Percentiles rank a stretch among this genome's conserved stretches.
Evolutionary conservation across 1,140 invertebrate genomes (phyloP).

Genomic region (Drosophila tsacasi): DNA sequence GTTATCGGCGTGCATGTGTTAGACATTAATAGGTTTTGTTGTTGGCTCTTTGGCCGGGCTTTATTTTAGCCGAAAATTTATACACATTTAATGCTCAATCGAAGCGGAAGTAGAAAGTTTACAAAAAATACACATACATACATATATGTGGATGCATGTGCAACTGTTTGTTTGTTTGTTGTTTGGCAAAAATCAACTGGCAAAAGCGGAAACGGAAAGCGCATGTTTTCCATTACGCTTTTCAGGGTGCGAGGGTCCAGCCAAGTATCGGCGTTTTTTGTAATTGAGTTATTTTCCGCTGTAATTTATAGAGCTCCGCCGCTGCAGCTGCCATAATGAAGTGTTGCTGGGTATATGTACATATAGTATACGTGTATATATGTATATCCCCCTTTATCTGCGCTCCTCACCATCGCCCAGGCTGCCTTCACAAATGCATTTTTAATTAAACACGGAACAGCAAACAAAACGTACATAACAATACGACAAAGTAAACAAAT

Average conservation of each 20-base stretch:
- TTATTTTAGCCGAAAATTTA: constrained; percentile 75
- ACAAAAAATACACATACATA: constrained; percentile 8
- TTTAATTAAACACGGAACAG: constrained; percentile 57
- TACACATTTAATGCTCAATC: constrained; percentile 77
- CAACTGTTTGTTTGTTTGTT: constrained; percentile 29
- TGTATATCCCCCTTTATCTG: neutral
- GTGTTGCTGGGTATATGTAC: constrained; percentile 23
- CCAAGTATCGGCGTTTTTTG: constrained; percentile 33
- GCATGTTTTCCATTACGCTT: constrained; percentile 59
- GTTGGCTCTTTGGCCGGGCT: constrained; percentile 38
- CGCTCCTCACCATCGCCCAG: neutral
- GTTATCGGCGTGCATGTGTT: constrained; percentile 52
- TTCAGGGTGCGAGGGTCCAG: neutral
- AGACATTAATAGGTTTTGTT: constrained; percentile 79
- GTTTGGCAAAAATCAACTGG: constrained; percentile 58
- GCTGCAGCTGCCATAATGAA: constrained; percentile 63
- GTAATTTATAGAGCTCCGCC: constrained; percentile 58
- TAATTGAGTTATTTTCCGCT: constrained; percentile 73
- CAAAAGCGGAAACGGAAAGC: constrained; percentile 76
- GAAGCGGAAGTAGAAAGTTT: constrained; percentile 73
- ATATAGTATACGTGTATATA: neutral
- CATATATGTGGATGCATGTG: neutral
- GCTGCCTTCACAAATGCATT: constrained; percentile 58
- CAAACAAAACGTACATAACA: constrained; percentile 56
- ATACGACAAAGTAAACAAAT: constrained; percentile 70